Base-by-base conservation (phyloP, 2,797 vertebrate species). In the Chelon labrosus region DNA sequence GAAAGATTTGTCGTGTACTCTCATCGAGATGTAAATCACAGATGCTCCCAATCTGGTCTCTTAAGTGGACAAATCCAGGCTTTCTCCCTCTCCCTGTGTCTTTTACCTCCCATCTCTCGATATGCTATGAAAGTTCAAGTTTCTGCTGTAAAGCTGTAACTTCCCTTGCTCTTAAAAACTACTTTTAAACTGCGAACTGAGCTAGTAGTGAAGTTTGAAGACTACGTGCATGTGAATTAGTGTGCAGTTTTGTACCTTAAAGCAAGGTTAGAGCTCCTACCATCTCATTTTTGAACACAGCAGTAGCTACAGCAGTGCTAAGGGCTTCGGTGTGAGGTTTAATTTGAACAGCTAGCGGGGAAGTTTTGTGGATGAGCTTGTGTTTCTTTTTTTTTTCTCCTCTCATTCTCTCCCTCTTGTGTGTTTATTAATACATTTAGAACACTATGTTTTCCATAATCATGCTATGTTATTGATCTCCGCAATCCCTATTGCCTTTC, bases 11-110 rank as follows among this genome's bases (percentile, higher is more conserved):
- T 69, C 62, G 31, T 79, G 68, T 67, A 35, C 66, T 77, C 22
- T 77, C 49, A 65, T 70, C 54, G 22, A 55, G 73, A 68, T 46
- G 71, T 65, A 85, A 87, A 80, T 85, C 74, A 52, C 46, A 53
- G 39, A 47, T 54, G 57, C 55, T 55, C 71, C 72, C 52, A 74
- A 68, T 75, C 73, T 53, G 6, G 31, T 82, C 80, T 84, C 73
- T 57, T 2, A 50, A 73, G 73, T 79, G 12, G 63, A 59, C 22
- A 59, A 41, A 82, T 74, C 56, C 50, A 56, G 54, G 31, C 39
- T 51, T 65, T 76, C 58, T 41, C 39, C 9, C 31, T 52, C 3
- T 27, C 22, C 65, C 10, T 53, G 11, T 37, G 11, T 37, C 35
- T 73, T 39, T 68, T 70, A 47, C 17, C 27, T 63, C 16, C 50